Conservation (phyloP, 2,113 vertebrate genomes). For the Ochotona princeps region DNA sequence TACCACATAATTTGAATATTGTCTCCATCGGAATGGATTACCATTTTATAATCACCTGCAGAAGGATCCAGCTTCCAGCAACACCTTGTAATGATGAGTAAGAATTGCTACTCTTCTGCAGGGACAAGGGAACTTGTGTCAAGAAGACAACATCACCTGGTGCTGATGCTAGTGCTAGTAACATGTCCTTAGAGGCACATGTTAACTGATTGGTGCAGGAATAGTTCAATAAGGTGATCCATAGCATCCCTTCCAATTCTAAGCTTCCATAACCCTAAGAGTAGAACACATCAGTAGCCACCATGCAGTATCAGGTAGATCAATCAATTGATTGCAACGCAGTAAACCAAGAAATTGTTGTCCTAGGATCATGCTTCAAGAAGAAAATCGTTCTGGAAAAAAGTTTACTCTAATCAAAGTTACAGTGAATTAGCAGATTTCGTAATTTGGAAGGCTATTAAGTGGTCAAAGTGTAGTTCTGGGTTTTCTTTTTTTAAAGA, state of each 20-base stretch:
- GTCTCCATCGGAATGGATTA: slow-evolving; percentile 7
- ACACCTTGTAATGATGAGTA: background rate
- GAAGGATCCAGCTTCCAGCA: slow-evolving; percentile 4
- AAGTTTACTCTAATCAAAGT: background rate
- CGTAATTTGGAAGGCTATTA: background rate
- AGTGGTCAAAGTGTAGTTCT: background rate
- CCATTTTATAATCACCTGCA: background rate
- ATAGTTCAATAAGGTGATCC: slow-evolving; percentile 2
- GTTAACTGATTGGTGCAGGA: background rate
- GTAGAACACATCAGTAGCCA: background rate
- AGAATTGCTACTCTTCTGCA: background rate
- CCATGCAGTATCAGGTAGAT: background rate
- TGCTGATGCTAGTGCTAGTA: background rate
- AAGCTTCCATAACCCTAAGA: background rate
- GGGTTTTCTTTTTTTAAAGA: no score
- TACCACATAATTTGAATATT: slow-evolving; percentile 1
- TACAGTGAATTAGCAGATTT: background rate
- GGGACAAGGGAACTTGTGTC: background rate
- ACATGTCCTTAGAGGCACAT: background rate
- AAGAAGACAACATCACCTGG: background rate
- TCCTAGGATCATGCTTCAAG: background rate
- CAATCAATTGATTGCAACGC: rapidly evolving
- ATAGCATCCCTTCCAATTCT: background rate
- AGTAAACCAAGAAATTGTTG: background rate
- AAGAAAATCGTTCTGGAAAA: slow-evolving; percentile 16